A percentile compares a stretch with the other conserved stretches of the same genome.
Conservation (phyloP, 1,140 invertebrate genomes). For the Helicoverpa zea region DNA sequence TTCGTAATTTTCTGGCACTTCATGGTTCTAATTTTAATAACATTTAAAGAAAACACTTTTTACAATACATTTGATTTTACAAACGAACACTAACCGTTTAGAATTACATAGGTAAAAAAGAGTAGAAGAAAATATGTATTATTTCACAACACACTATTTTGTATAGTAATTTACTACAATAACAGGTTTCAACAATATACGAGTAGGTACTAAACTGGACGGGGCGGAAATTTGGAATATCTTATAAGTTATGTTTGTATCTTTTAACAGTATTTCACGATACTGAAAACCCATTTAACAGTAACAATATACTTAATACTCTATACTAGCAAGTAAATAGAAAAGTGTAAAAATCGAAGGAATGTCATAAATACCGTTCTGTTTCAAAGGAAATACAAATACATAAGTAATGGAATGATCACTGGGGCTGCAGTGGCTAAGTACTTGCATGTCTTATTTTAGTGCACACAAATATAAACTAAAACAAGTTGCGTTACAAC, state of each 20-base stretch:
- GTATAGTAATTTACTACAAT: constrained; percentile 16
- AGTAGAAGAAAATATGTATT: constrained; percentile 26
- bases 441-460: constrained; percentile 9
- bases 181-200: constrained; percentile 8
- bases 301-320: background rate
- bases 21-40: constrained; percentile 47
- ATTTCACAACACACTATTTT: constrained; percentile 31
- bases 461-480: constrained; percentile 38
- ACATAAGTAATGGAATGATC: constrained; percentile 55
- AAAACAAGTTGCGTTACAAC: constrained; percentile 54
- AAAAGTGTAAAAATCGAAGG: constrained; percentile 43
- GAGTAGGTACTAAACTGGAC: constrained; percentile 29
- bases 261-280: constrained; percentile 8
- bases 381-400: constrained; percentile 38
- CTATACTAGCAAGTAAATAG: constrained; percentile 30
- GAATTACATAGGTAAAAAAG: constrained; percentile 3
- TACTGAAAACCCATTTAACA: constrained; percentile 6
- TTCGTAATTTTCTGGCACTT: constrained; percentile 49
- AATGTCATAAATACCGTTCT: constrained; percentile 55
- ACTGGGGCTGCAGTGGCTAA: constrained; percentile 46
- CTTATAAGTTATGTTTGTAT: constrained; percentile 22
- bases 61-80: constrained; percentile 40
- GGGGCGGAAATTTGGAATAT: constrained; percentile 47
- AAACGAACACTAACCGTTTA: constrained; percentile 49
- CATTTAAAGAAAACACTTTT: constrained; percentile 46